Base-by-base conservation (phyloP, 2,113 vertebrate genomes). In the Chionomys nivalis region DNA sequence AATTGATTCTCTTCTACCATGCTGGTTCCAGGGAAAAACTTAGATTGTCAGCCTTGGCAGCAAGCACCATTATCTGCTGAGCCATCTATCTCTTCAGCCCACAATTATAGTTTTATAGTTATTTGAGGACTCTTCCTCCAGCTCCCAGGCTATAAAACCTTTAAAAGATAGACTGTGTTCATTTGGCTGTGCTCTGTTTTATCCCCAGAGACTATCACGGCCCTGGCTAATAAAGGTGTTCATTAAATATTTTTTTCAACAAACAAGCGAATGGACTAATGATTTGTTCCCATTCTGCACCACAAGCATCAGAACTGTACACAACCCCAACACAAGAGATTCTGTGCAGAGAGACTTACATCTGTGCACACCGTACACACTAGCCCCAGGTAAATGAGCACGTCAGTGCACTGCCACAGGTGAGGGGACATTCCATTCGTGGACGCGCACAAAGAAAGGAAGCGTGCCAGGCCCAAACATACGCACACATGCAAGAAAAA, bases 221-320 rank as follows among this genome's bases (percentile, higher is more conserved):
- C 58, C 73, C 63, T 70, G 36, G 36, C 65, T 36, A 77, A 52
- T 7, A 87, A 76, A 94, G 70, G 42, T 83, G 85, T 85, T 90
- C 85, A 66, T 91, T 89, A 95, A 94, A 82, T 92, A 79, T 77
- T 92, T 96, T 55, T 81, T 91, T 83, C 94, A 96, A 97, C 79
- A 93, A 95, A 78, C 8, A 42, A 47, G 66, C 5, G 52, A 96
- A 72, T 17, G 70, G 79, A 78, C 49, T 78, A 92, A 90, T 90
- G 52, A 79, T 65, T 26, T 79, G 52, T 76, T 94, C 73, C 78
- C 63, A 9, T 66, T 82, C 52, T 77, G 77, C 81, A 70, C 23
- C 76, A 0, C 21, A 68, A 31, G 33, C 66, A 12, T 82, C 58
- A 55, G 90, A 70, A 49, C 90, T 61, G n/a, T 24, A 23, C 19